Evolutionary conservation across 2,888 invertebrate genomes (phyloP), one percentile per base, ranked within the genome.

Genomic region (Xiphydria camelus): DNA sequence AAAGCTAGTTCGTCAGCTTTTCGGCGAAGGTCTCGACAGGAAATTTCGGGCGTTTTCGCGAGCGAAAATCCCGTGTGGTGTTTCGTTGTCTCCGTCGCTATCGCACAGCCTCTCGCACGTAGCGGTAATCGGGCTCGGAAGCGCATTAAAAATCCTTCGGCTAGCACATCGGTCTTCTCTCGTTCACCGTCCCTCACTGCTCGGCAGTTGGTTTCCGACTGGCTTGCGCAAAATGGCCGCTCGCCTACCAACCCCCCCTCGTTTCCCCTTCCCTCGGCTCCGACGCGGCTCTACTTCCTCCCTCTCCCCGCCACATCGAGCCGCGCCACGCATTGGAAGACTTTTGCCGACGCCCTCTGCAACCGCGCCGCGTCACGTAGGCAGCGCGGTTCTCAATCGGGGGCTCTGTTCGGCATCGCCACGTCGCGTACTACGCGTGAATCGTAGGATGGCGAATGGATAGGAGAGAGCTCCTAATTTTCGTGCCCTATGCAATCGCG

Each of bases 131-230:
- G 59, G 68, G 72, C 73, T 71, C 64, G 72, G 70, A 73, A 68
- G 73, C 69, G 65, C 73, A 72, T 71, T 62, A 72, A 73, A 70
- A 68, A 66, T 62, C 66, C 65, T 62, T 68, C 68, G 59, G 63
- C 68, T 74, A 74, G 68, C 68, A 70, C 74, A 74, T 74, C 67
- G 70, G 61, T 59, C 70, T 60, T 58, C 55, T 60, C 53, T 47
- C 70, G 53, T 63, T 64, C 61, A 73, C 73, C 70, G 62, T 73
- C 67, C 73, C 70, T 67, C 66, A 68, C 73, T 74, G 74, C 70
- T 70, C 73, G 69, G 70, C 73, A 73, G 73, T 57, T 74, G 73
- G 71, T 73, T 74, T 69, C 73, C 74, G 73, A 74, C 74, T 73
- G 70, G 70, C 49, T 49, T 33, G 43, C 20, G 26, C 55, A 62